Conservation (phyloP, 2,113 vertebrate genomes). For the Equus przewalskii region DNA sequence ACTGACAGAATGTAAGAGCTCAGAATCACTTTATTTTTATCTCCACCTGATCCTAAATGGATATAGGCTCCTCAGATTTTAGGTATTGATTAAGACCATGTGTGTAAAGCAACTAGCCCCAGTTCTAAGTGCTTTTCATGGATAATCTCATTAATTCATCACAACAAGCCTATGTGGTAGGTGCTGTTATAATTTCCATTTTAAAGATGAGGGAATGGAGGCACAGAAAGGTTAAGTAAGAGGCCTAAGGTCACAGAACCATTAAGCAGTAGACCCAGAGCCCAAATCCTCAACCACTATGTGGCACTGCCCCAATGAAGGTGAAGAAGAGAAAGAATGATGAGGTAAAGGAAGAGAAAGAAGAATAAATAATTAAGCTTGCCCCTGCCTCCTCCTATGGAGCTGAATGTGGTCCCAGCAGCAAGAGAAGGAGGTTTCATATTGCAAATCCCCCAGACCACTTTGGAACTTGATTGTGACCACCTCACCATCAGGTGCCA, state of each 20-base stretch:
- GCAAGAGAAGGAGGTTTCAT: background rate
- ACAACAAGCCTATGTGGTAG: background rate
- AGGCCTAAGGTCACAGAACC: background rate
- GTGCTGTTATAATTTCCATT: background rate
- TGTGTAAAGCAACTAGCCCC: background rate
- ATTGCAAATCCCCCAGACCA: background rate
- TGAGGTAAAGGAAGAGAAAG: background rate
- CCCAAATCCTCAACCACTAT: background rate
- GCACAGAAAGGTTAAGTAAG: background rate
- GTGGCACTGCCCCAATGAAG: background rate
- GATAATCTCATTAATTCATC: conserved; percentile 33
- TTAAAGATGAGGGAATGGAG: conserved; percentile 24
- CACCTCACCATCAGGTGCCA: background rate
- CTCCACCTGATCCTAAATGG: conserved; percentile 79
- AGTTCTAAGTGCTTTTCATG: background rate
- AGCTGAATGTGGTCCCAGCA: background rate
- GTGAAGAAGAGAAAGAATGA: background rate
- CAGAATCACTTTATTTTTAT: conserved; percentile 73
- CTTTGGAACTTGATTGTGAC: conserved; percentile 6
- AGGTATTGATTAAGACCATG: conserved; percentile 59
- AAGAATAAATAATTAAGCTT: conserved; percentile 33
- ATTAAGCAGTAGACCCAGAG: background rate
- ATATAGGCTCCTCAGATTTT: conserved; percentile 53
- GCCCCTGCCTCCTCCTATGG: background rate
- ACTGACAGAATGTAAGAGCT: conserved; percentile 64